Evolutionary conservation across 2,113 vertebrate species (phyloP).

Genomic region (Sprattus sprattus): DNA sequence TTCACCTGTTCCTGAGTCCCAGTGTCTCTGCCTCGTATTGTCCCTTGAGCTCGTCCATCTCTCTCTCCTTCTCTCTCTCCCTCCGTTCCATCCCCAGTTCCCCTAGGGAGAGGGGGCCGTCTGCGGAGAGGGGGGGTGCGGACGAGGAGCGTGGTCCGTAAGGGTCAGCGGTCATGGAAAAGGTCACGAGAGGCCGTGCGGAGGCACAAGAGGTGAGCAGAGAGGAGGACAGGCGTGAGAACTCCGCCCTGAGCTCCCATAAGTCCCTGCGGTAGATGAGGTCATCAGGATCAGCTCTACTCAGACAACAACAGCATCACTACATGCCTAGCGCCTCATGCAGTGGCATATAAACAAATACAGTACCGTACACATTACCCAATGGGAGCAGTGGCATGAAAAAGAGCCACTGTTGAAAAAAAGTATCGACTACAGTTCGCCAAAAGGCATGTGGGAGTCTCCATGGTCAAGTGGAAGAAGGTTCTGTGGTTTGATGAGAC

Average conservation of each 20-base stretch:
- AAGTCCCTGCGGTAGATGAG: slow-evolving; percentile 72
- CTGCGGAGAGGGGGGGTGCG: slow-evolving; percentile 12
- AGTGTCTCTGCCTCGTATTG: too few relatives aligned
- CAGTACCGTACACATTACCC: too few relatives aligned
- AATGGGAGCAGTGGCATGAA: too few relatives aligned
- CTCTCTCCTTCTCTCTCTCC: slow-evolving; percentile 24
- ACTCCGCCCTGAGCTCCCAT: slow-evolving; percentile 79
- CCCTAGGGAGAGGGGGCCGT: slow-evolving; percentile 52
- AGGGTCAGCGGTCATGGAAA: background rate
- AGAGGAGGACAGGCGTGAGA: slow-evolving; percentile 76
- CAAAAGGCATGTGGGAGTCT: too few relatives aligned
- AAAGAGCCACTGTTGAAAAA: too few relatives aligned
- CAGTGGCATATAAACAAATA: background rate
- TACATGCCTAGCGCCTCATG: too few relatives aligned
- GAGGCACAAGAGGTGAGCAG: slow-evolving; percentile 71
- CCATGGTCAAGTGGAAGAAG: too few relatives aligned
- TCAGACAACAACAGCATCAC: background rate
- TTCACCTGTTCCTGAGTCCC: slow-evolving; percentile 66
- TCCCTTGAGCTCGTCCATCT: slow-evolving; percentile 35
- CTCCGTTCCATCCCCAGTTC: slow-evolving; percentile 59
- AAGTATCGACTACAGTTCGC: too few relatives aligned
- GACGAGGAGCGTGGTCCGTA: background rate
- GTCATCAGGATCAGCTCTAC: too few relatives aligned
- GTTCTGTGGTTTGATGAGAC: too few relatives aligned
- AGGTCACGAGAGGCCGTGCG: background rate